phyloP scores from a whole-genome alignment of 2,888 invertebrate species.

The Melinopterus prodromus region DNA sequence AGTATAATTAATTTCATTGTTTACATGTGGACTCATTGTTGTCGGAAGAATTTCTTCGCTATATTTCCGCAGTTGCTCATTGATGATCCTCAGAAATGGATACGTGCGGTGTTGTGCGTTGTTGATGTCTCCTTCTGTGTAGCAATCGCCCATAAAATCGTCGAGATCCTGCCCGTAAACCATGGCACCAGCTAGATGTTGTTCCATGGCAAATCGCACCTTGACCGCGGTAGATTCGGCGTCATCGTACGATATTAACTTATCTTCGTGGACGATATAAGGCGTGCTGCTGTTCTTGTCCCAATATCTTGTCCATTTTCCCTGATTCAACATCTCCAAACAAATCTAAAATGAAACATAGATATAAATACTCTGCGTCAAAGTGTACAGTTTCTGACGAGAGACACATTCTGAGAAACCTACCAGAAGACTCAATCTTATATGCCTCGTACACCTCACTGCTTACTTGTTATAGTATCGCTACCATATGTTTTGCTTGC shows the following conservation, averaged over 20 bases:
- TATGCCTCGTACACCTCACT: too few species aligned
- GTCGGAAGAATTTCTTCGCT: background rate
- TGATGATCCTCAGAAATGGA: background rate
- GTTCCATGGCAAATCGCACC: conserved; percentile 65
- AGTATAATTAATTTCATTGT: background rate
- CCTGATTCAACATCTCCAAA: conserved; percentile 64
- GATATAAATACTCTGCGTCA: background rate
- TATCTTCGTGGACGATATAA: conserved; percentile 68
- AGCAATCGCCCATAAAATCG: conserved; percentile 79
- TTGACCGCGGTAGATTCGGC: conserved; percentile 77
- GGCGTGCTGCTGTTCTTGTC: conserved; percentile 73
- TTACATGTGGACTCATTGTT: background rate
- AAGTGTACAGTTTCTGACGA: background rate
- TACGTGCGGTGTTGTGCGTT: background rate
- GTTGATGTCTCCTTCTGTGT: conserved; percentile 52
- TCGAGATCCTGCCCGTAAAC: conserved; percentile 92
- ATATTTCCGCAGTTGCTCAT: background rate
- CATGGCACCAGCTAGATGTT: conserved; percentile 80
- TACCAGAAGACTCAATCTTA: background rate
- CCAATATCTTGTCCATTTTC: conserved; percentile 75
- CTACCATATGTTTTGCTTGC: too few species aligned
- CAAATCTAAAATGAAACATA: conserved; percentile 67
- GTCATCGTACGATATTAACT: conserved; percentile 81
- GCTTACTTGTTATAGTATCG: too few species aligned
- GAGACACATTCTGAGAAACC: background rate